These are phyloP conservation scores for Sibirionetta formosa DNA, from an alignment of 2,797 vertebrate species.

Conservation along the genomic window DNA sequence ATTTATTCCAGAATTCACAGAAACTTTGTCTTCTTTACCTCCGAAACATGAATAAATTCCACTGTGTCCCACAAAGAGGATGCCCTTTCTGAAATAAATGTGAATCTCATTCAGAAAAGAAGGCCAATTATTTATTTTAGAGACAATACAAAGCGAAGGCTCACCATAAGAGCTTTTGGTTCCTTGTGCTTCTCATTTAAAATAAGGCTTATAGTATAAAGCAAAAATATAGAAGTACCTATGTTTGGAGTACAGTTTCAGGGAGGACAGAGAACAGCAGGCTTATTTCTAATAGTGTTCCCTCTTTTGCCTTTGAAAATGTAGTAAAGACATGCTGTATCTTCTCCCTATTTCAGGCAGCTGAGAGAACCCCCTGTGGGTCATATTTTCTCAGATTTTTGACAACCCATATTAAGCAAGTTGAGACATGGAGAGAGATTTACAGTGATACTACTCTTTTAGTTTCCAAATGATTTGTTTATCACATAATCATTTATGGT, in stretches of 20 bases:
- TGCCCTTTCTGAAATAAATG: background rate
- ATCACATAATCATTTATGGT: background rate
- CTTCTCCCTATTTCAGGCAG: background rate
- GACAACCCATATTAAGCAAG: background rate
- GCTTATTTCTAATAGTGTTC: background rate
- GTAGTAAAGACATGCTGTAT: background rate
- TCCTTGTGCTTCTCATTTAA: background rate
- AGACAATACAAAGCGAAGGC: background rate
- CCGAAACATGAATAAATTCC: background rate
- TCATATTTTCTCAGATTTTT: background rate
- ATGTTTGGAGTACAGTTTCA: background rate
- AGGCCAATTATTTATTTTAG: background rate
- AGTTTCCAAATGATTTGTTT: background rate
- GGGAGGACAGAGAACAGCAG: background rate
- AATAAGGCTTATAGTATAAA: background rate
- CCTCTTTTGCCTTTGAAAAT: background rate
- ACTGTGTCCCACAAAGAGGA: background rate
- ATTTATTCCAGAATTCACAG: background rate
- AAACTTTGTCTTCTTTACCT: background rate
- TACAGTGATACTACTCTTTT: background rate
- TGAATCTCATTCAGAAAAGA: slow-evolving; percentile 3
- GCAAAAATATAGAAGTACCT: background rate
- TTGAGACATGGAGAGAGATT: background rate
- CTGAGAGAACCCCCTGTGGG: background rate
- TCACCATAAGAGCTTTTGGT: background rate